Conservation (phyloP, 2,113 vertebrate species). For the Pampusana beccarii region DNA sequence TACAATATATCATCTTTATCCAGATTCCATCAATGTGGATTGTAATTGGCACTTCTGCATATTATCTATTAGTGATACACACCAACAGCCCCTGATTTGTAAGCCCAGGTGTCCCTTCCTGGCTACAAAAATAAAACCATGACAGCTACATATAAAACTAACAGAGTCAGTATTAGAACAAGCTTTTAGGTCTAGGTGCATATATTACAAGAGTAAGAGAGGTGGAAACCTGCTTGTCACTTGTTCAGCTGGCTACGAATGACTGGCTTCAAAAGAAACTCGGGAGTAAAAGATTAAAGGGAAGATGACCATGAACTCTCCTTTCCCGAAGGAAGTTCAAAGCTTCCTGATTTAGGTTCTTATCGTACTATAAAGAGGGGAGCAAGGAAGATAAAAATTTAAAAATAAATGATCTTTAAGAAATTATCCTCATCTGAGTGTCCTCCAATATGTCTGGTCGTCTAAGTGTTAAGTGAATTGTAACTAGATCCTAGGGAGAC, state of each 20-base stretch:
- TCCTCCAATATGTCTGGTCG: slow-evolving; percentile 66
- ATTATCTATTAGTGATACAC: neutral
- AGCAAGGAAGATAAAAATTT: slow-evolving; percentile 72
- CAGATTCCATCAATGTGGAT: neutral
- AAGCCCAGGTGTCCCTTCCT: slow-evolving; percentile 17
- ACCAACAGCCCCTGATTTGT: neutral
- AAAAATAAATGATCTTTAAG: slow-evolving; percentile 72
- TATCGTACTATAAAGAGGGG: slow-evolving; percentile 55
- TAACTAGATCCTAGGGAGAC: slow-evolving; percentile 81
- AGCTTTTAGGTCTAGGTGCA: slow-evolving; percentile 39
- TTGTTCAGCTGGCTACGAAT: slow-evolving; percentile 29
- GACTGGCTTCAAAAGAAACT: slow-evolving; percentile 66
- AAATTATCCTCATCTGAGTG: slow-evolving; percentile 53
- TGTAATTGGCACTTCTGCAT: neutral
- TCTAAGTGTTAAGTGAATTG: slow-evolving; percentile 82
- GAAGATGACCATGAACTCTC: slow-evolving; percentile 54
- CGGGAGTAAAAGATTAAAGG: slow-evolving; percentile 65
- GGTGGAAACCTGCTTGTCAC: slow-evolving; percentile 43
- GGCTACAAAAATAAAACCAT: neutral
- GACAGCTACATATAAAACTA: slow-evolving; percentile 21
- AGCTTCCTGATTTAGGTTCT: slow-evolving; percentile 54
- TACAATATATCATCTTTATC: neutral
- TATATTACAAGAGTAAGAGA: neutral
- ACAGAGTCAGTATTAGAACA: neutral
- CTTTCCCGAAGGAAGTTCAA: slow-evolving; percentile 65